Evolutionary conservation across 2,113 vertebrate species (phyloP), one percentile per base, ranked within the genome.

Genomic region (Xyliphius kryptos): DNA sequence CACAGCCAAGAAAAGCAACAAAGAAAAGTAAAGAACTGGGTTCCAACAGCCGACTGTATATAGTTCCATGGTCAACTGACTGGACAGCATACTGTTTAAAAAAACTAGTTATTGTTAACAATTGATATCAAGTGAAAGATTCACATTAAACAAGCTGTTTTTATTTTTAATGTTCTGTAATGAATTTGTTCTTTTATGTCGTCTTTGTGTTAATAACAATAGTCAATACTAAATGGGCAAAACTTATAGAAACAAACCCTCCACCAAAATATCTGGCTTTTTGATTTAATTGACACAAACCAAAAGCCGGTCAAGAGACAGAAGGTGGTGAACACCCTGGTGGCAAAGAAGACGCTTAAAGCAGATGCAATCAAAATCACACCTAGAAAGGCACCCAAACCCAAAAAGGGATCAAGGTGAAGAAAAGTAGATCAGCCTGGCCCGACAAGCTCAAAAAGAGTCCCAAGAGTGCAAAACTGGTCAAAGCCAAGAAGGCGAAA

Each of bases 401-500:
- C 85, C 58, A 90, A 87, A 69, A 89, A 86, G 75, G 80, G 56
- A 40, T 85, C 50, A 87, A 88, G 49, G 62, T 83, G 58, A 92
- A 87, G 83, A 95, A 89, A 70, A 77, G 86, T 63, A 89, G 82
- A 72, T 68, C 78, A 5, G 79, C 69, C 4, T 85, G 77, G 0
- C 57, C 81, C 1, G 56, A 55, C 37, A 87, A 84, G 72, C 76
- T 84, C 61, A 91, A 85, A 77, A 91, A 86, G 76, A 74, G 81
- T 2, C 60, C 65, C 51, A 89, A 85, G 74, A 79, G 86, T 16
- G 20, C 41, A 56, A 88, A 79, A 71, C 90, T 81, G 82, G 72
- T 80, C 21, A 91, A 89, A 77, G 79, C 87, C 48, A 95, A 90
- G 73, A 91, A 89, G 79, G 86, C 83, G 66, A 91, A 86, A 70